phyloP scores from a whole-genome alignment of 2,113 vertebrate species.

The Alouatta palliata region DNA sequence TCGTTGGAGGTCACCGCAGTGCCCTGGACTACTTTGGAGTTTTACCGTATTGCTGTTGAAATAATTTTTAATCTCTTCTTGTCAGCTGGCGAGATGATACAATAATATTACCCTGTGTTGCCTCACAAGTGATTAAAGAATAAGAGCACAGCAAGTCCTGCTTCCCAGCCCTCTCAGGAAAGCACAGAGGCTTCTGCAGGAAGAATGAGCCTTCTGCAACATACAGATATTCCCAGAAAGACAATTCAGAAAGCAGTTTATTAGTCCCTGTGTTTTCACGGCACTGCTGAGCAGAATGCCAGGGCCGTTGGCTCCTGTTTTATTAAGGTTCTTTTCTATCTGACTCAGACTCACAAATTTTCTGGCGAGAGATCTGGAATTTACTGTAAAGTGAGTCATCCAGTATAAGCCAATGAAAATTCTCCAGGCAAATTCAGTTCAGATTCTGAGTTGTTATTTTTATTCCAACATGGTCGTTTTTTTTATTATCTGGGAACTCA shows the following conservation, averaged over 20 bases:
- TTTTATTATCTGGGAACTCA: constrained; percentile 10
- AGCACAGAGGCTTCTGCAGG: not conserved
- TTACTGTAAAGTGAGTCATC: constrained; percentile 52
- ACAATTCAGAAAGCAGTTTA: constrained; percentile 11
- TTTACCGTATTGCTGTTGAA: constrained; percentile 42
- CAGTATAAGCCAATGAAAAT: not conserved
- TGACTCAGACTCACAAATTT: constrained; percentile 18
- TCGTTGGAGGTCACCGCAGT: constrained; percentile 58
- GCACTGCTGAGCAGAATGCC: not conserved
- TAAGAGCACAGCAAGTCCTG: not conserved
- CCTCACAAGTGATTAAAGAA: not conserved
- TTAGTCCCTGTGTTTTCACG: constrained; percentile 1
- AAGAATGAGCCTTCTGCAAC: constrained; percentile 31
- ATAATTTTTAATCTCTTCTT: constrained; percentile 65
- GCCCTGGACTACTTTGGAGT: not conserved
- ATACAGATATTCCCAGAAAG: constrained; percentile 61
- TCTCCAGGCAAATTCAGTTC: constrained; percentile 5
- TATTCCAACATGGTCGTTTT: constrained; percentile 12
- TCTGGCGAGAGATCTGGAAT: constrained; percentile 25
- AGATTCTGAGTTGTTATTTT: constrained; percentile 14
- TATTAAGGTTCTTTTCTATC: constrained; percentile 7
- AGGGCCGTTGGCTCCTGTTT: not conserved
- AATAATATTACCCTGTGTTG: not conserved
- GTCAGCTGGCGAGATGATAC: not conserved
- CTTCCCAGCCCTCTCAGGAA: constrained; percentile 32